A percentile compares a stretch with the other conserved stretches of the same genome.
Evolutionary conservation across 2,797 vertebrate species (phyloP).

Genomic region (Xenentodon cancila): DNA sequence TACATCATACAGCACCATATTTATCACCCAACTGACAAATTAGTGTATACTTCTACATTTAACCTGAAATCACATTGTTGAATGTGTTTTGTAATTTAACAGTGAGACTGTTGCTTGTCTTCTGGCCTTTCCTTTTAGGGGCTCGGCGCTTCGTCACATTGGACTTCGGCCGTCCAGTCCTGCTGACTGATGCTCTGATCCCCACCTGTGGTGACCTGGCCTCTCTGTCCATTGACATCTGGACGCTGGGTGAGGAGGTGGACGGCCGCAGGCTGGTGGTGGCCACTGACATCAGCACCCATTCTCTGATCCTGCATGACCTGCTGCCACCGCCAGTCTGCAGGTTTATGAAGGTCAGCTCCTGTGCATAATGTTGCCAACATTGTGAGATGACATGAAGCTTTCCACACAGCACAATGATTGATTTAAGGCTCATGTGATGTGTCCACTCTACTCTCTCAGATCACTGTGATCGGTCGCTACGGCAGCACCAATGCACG

Average conservation of each 20-base stretch:
- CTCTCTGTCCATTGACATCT: conserved; percentile 98
- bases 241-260: conserved; percentile 98
- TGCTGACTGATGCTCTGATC: conserved; percentile 95
- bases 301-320: conserved; percentile 97
- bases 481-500: conserved; percentile 98
- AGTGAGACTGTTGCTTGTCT: not conserved
- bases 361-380: conserved; percentile 12
- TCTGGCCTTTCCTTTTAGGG: conserved; percentile 76
- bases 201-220: conserved; percentile 96
- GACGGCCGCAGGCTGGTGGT: conserved; percentile 96
- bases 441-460: not conserved
- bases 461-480: conserved; percentile 99
- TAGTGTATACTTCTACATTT: too few species aligned
- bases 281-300: conserved; percentile 98
- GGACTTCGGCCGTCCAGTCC: conserved; percentile 95
- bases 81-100: too few species aligned
- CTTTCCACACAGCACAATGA: too few species aligned
- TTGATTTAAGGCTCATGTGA: too few species aligned
- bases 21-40: too few species aligned
- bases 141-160: conserved; percentile 97
- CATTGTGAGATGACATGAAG: too few species aligned
- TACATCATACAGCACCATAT: conserved; percentile 52
- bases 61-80: too few species aligned
- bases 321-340: conserved; percentile 96
- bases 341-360: conserved; percentile 97